These are phyloP conservation scores for Amaurobius ferox DNA, from an alignment of 2,888 invertebrate species.

Conservation along the genomic window DNA sequence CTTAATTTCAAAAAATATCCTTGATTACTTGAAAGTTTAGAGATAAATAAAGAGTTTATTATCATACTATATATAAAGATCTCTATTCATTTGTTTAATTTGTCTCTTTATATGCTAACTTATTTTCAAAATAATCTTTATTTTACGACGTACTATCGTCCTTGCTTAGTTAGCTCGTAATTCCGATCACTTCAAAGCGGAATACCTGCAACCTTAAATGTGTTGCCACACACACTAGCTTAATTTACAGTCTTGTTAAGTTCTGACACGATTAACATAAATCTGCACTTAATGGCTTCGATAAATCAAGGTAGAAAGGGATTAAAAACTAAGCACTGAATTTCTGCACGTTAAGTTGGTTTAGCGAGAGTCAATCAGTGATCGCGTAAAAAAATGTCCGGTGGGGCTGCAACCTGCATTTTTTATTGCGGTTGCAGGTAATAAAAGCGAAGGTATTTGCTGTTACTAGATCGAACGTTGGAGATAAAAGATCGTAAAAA, in stretches of 20 bases:
- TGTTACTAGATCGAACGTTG: slow-evolving; percentile 2
- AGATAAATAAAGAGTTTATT: too few relatives aligned
- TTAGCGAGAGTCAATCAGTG: slow-evolving; percentile 8
- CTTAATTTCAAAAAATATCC: too few relatives aligned
- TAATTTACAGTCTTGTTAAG: slow-evolving; percentile 63
- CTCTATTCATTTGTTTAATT: too few relatives aligned
- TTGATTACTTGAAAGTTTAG: too few relatives aligned
- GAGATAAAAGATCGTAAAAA: slow-evolving; percentile 10
- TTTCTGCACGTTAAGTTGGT: neutral
- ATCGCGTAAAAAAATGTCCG: neutral
- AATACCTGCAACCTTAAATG: slow-evolving; percentile 28
- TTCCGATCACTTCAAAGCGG: neutral
- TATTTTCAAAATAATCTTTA: neutral
- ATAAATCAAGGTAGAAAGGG: slow-evolving; percentile 46
- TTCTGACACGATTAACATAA: slow-evolving; percentile 59
- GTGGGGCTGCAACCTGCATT: neutral
- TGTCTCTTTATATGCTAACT: neutral
- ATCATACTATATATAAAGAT: too few relatives aligned
- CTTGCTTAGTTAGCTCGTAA: neutral
- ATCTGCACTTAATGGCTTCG: slow-evolving; percentile 35
- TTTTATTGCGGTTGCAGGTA: slow-evolving; percentile 19
- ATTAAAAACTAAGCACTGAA: slow-evolving; percentile 30
- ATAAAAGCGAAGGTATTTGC: slow-evolving; percentile 15
- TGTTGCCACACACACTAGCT: slow-evolving; percentile 63
- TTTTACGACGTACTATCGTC: neutral